Percentiles rank a stretch among this genome's conserved stretches.
Conservation (phyloP, 2,113 vertebrate genomes). For the Datnioides undecimradiatus region DNA sequence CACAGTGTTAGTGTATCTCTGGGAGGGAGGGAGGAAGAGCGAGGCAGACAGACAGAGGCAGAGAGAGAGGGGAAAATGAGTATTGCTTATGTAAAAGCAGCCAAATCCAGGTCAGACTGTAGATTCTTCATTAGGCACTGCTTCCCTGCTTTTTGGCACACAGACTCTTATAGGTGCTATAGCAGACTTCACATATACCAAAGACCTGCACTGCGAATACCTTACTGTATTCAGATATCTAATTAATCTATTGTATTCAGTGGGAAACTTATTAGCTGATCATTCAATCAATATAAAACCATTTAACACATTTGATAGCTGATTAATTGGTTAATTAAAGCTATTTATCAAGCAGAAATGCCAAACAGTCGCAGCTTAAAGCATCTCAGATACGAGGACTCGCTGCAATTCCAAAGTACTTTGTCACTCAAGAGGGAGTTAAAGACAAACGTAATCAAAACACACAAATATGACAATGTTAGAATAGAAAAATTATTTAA, state of each 20-base stretch:
- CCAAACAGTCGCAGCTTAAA: not conserved
- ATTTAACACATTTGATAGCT: not conserved
- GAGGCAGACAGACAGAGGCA: slow-evolving; percentile 39
- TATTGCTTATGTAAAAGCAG: slow-evolving; percentile 72
- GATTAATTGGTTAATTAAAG: not conserved
- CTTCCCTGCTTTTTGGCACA: slow-evolving; percentile 12
- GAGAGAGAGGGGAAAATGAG: slow-evolving; percentile 49
- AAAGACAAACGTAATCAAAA: not conserved
- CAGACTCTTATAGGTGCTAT: not conserved
- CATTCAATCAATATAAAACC: not conserved
- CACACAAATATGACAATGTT: not conserved
- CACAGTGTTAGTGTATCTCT: slow-evolving; percentile 49
- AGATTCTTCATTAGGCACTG: slow-evolving; percentile 58
- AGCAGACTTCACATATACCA: slow-evolving; percentile 20
- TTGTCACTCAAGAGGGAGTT: not conserved
- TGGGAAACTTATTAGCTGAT: not conserved
- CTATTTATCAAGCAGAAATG: not conserved
- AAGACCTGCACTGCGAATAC: slow-evolving; percentile 4
- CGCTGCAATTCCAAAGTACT: not conserved
- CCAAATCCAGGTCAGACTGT: slow-evolving; percentile 71
- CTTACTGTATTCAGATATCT: not conserved
- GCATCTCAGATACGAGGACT: not conserved
- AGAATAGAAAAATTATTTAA: not conserved
- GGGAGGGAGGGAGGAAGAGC: slow-evolving; percentile 38
- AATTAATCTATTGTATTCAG: not conserved